Base-by-base conservation (phyloP, 2,888 invertebrate species). In the Nomada hirtipes region DNA sequence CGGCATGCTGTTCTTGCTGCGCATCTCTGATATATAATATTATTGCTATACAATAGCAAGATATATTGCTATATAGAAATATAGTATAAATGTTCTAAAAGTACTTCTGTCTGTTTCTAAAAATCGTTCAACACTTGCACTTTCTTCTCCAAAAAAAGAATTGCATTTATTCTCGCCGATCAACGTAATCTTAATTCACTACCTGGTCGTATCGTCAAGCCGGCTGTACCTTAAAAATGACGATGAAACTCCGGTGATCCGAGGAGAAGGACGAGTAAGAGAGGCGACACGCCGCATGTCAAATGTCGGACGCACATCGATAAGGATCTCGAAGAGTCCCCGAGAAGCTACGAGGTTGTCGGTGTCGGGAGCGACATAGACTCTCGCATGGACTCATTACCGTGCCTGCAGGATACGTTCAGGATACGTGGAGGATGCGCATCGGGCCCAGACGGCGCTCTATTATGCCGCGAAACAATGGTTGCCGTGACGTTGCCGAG, bases 231-330 rank as follows among this genome's bases (percentile, higher is more conserved):
- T 7, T 55, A 76, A 83, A 81, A 83, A 75, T 77, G 76, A 60
- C 65, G 76, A 29, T 29, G 47, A 44, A 60, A 44, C 63, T 79
- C 44, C 59, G 42, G 60, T 61, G 23, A 57, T 67, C 68, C 60
- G 76, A 70, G 44, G 77, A 70, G 79, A 78, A 75, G 74, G 68
- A 63, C 53, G 67, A 79, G 77, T 59, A 42, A 77, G 71, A 57
- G 79, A 78, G 82, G 72, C 82, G 86, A 84, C 84, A 79, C 71
- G 83, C 85, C 86, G 82, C 84, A 79, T 68, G 83, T 86, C 86
- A 89, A 89, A 89, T 88, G 86, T 86, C 88, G 86, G 86, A 86
- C 82, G 86, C 73, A 64, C 59, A 64, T 74, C 79, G 89, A 89
- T 89, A 89, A 80, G 86, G 80, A 88, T 88, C 88, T 80, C 42